phyloP scores from a whole-genome alignment of 2,888 invertebrate species.

The Prosopocoilus inquinatus region DNA sequence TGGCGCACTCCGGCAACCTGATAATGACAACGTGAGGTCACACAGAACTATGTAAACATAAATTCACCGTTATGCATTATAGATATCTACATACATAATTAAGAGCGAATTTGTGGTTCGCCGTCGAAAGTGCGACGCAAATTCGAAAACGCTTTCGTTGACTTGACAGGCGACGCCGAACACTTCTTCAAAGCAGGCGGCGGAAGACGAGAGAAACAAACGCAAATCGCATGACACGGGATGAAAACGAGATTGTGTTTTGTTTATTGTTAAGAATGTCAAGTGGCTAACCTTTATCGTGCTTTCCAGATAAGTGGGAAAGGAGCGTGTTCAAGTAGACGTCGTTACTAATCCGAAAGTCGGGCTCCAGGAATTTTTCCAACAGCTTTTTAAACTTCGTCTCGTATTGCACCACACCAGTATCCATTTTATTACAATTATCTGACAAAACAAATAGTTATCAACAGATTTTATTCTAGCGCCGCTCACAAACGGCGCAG shows the following conservation, averaged over 20 bases:
- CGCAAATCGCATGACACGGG: too few relatives aligned
- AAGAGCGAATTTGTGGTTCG: too few relatives aligned
- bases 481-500: too few relatives aligned
- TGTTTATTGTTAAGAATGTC: neutral
- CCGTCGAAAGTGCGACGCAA: too few relatives aligned
- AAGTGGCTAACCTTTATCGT: slow-evolving; percentile 51
- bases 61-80: neutral
- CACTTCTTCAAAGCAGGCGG: too few relatives aligned
- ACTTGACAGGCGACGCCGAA: too few relatives aligned
- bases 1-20: neutral
- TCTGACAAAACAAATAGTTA: too few relatives aligned
- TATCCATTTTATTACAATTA: slow-evolving; percentile 31
- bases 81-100: neutral
- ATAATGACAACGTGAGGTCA: too few relatives aligned
- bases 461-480: too few relatives aligned
- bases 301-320: slow-evolving; percentile 56
- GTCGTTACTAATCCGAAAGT: slow-evolving; percentile 60
- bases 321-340: slow-evolving; percentile 65
- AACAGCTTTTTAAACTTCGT: slow-evolving; percentile 59
- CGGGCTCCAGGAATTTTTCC: slow-evolving; percentile 57
- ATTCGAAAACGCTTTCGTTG: too few relatives aligned
- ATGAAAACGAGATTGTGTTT: neutral
- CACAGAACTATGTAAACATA: too few relatives aligned
- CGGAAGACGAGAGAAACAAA: too few relatives aligned
- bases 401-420: slow-evolving; percentile 40